Conservation (phyloP, 2,888 invertebrate species). For the Torymus aiolomorphi region DNA sequence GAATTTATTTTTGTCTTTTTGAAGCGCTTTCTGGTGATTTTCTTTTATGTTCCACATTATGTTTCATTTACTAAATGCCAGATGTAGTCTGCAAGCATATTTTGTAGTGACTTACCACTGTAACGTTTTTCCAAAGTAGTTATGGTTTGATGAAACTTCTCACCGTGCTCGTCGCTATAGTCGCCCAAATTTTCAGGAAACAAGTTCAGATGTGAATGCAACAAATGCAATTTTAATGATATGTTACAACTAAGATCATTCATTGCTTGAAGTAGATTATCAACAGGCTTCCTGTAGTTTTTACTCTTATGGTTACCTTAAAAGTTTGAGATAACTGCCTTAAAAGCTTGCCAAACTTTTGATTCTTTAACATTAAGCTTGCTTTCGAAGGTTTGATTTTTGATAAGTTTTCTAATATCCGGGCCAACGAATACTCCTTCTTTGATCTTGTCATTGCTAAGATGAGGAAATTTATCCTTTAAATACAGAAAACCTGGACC, state of each 20-base stretch:
- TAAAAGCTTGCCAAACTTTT: constrained; percentile 54
- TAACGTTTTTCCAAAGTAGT: constrained; percentile 67
- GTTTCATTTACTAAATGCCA: neutral
- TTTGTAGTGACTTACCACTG: constrained; percentile 57
- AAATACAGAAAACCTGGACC: neutral
- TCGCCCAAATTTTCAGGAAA: too few relatives aligned
- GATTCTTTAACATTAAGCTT: constrained; percentile 53
- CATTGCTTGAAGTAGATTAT: neutral
- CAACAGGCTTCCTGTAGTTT: neutral
- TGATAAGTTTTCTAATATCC: constrained; percentile 59
- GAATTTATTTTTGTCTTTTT: neutral
- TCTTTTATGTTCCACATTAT: constrained; percentile 5
- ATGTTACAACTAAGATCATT: constrained; percentile 6
- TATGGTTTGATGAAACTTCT: constrained; percentile 67
- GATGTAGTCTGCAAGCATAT: constrained; percentile 56
- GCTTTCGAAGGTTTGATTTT: constrained; percentile 53
- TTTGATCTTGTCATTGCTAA: constrained; percentile 11
- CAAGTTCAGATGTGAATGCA: neutral
- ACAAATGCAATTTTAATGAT: constrained; percentile 4
- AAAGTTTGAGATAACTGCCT: neutral
- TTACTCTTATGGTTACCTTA: constrained; percentile 12
- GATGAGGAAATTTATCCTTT: constrained; percentile 23
- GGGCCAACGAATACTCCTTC: constrained; percentile 59
- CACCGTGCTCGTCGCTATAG: too few relatives aligned
- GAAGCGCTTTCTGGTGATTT: neutral